Conservation (phyloP, 1,140 invertebrate genomes). For the Drosophila prosaltans region DNA sequence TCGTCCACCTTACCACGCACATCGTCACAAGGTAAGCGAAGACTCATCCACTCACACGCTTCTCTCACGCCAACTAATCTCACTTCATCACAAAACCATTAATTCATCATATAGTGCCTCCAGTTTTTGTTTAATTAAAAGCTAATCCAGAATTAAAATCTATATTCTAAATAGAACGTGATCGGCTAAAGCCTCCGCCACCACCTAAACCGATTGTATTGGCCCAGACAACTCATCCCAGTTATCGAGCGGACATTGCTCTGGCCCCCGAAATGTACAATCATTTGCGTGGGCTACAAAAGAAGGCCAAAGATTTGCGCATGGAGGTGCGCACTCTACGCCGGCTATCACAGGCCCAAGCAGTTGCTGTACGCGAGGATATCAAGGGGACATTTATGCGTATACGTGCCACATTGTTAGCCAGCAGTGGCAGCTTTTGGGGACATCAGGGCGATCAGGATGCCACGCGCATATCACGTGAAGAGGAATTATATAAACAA, state of each 20-base stretch:
- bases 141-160: not conserved
- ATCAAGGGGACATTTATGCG: slow-evolving; percentile 95
- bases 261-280: slow-evolving; percentile 94
- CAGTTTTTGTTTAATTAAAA: not conserved
- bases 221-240: slow-evolving; percentile 84
- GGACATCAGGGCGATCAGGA: slow-evolving; percentile 84
- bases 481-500: slow-evolving; percentile 94
- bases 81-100: not conserved
- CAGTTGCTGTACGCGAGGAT: slow-evolving; percentile 94
- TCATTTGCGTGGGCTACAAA: slow-evolving; percentile 92
- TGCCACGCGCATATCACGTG: slow-evolving; percentile 86
- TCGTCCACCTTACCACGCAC: slow-evolving; percentile 95
- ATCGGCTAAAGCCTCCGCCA: slow-evolving; percentile 92
- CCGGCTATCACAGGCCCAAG: slow-evolving; percentile 94
- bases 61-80: not conserved
- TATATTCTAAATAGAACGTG: slow-evolving; percentile 86
- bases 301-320: slow-evolving; percentile 94
- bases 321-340: slow-evolving; percentile 93
- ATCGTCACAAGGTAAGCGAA: slow-evolving; percentile 93
- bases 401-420: slow-evolving; percentile 88
- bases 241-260: slow-evolving; percentile 86
- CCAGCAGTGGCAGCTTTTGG: slow-evolving; percentile 87
- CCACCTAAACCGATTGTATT: slow-evolving; percentile 92
- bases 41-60: not conserved
- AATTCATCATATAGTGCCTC: not conserved